phyloP scores from a whole-genome alignment of 2,797 vertebrate species.

The Hemitrygon akajei region DNA sequence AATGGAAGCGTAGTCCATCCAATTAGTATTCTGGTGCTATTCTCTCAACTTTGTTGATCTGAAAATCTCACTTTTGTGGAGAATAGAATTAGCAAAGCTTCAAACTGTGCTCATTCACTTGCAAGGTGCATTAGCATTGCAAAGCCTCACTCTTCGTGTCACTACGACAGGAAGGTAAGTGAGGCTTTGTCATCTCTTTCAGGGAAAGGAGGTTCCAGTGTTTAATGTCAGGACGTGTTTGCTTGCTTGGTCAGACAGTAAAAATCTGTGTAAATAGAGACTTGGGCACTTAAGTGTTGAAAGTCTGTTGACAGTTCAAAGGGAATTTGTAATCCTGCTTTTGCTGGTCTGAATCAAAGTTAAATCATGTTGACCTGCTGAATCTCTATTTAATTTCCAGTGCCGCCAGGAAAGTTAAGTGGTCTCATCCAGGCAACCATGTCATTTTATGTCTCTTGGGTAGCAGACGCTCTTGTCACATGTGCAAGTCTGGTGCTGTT shows the following conservation, averaged over 20 bases:
- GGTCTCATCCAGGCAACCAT: background rate
- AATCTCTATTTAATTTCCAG: background rate
- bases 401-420: background rate
- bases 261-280: background rate
- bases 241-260: background rate
- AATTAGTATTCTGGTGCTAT: slow-evolving; percentile 26
- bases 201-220: background rate
- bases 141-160: too few species aligned
- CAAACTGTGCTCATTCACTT: slow-evolving; percentile 26
- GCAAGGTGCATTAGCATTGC: background rate
- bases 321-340: too few species aligned
- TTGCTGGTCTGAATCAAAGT: background rate
- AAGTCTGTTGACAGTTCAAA: background rate
- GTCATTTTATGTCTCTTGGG: background rate
- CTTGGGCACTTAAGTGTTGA: background rate
- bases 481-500: background rate
- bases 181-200: background rate
- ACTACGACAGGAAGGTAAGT: background rate
- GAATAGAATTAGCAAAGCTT: slow-evolving; percentile 24
- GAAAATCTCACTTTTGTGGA: slow-evolving; percentile 25
- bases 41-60: slow-evolving; percentile 29
- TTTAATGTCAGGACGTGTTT: background rate
- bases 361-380: background rate
- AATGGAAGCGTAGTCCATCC: background rate
- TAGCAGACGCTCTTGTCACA: background rate